Percentiles rank a stretch among this genome's conserved stretches.
Conservation (phyloP, 2,888 invertebrate species). For the Tuberolachnus salignus region DNA sequence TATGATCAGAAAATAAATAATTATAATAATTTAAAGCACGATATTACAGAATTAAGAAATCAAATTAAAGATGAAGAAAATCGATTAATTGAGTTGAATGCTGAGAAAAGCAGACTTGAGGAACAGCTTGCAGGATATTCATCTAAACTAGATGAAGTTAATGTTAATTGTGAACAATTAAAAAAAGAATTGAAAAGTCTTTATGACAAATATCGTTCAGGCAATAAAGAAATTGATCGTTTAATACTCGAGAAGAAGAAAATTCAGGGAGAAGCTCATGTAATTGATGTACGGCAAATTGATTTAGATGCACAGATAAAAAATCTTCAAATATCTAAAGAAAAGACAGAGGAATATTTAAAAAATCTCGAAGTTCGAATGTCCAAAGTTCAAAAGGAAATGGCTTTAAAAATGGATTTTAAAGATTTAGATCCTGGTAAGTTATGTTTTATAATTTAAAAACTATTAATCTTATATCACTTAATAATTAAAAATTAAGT, state of each 20-base stretch:
- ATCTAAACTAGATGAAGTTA: neutral
- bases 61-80: conserved; percentile 50
- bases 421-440: conserved; percentile 38
- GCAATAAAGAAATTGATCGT: neutral
- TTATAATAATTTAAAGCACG: conserved; percentile 39
- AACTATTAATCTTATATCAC: no score
- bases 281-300: neutral
- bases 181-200: conserved; percentile 17
- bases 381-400: conserved; percentile 18
- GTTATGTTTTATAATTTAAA: neutral
- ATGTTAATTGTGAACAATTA: conserved; percentile 8
- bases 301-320: neutral
- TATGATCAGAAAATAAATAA: conserved; percentile 41
- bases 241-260: neutral
- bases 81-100: conserved; percentile 27
- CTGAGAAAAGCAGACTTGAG: neutral
- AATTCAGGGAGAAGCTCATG: neutral
- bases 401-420: conserved; percentile 43
- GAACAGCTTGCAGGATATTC: neutral
- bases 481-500: no score
- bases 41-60: conserved; percentile 32
- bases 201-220: neutral
- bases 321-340: neutral
- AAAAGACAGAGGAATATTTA: neutral
- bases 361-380: neutral